These are phyloP conservation scores for Selene dorsalis DNA, from an alignment of 2,797 vertebrate species.

Conservation along the genomic window DNA sequence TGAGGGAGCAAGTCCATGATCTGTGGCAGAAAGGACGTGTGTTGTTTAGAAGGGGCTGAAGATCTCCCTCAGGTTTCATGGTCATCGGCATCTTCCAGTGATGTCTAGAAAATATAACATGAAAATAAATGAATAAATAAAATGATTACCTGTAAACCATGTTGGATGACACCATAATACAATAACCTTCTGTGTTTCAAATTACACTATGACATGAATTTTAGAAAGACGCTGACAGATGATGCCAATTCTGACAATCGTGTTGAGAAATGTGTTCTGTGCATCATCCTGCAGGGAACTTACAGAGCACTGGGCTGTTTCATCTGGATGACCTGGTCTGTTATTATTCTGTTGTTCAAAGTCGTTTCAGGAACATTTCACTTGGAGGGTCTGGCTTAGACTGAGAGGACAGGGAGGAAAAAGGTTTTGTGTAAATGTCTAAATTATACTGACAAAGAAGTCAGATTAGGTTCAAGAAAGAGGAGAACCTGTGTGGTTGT, in stretches of 20 bases:
- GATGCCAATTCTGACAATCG: background rate
- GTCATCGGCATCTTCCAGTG: too few relatives aligned
- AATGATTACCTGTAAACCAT: too few relatives aligned
- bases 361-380: background rate
- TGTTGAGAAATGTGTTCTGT: too few relatives aligned
- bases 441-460: constrained; percentile 12
- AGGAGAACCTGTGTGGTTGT: constrained; percentile 15
- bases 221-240: background rate
- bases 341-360: background rate
- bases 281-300: background rate
- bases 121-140: too few relatives aligned
- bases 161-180: too few relatives aligned
- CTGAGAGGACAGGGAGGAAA: background rate
- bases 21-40: too few relatives aligned
- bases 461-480: background rate
- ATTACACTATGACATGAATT: too few relatives aligned
- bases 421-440: background rate
- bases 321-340: background rate
- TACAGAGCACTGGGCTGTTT: background rate
- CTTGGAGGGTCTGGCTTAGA: background rate
- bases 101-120: too few relatives aligned
- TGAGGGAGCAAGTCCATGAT: too few relatives aligned
- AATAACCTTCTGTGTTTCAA: background rate
- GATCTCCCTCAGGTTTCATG: too few relatives aligned
- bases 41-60: too few relatives aligned